Conservation (phyloP, 2,888 invertebrate species). For the Brachyopa scutellaris region DNA sequence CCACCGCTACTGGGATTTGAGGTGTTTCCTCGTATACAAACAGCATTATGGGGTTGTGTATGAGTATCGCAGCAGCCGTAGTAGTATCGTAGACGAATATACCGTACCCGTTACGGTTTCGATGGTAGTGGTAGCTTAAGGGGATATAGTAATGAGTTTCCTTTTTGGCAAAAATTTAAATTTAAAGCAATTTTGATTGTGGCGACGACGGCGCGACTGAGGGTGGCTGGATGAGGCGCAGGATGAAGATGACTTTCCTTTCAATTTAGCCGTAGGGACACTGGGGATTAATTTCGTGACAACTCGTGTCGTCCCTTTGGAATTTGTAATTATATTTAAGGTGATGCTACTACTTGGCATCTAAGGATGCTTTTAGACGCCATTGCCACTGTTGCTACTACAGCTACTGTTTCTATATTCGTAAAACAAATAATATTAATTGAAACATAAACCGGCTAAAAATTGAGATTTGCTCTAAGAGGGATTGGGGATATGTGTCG, state of each 20-base stretch:
- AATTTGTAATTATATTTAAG: slow-evolving; percentile 72
- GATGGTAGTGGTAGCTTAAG: slow-evolving; percentile 61
- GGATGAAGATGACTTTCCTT: slow-evolving; percentile 70
- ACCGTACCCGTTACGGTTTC: too few species aligned
- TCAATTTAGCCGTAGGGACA: slow-evolving; percentile 72
- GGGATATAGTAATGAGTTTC: slow-evolving; percentile 73
- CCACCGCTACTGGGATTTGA: slow-evolving; percentile 26
- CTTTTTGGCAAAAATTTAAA: slow-evolving; percentile 72
- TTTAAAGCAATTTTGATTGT: slow-evolving; percentile 71
- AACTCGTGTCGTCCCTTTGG: slow-evolving; percentile 71
- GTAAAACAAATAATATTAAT: slow-evolving; percentile 70
- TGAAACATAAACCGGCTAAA: slow-evolving; percentile 66
- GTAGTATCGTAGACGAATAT: slow-evolving; percentile 45
- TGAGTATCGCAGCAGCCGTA: background rate
- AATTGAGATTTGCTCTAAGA: slow-evolving; percentile 27
- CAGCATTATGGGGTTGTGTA: slow-evolving; percentile 24
- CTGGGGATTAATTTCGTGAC: slow-evolving; percentile 73
- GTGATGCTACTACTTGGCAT: slow-evolving; percentile 69
- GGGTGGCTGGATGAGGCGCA: slow-evolving; percentile 5
- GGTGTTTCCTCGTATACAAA: slow-evolving; percentile 29
- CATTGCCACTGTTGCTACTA: slow-evolving; percentile 28
- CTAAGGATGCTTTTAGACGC: slow-evolving; percentile 46
- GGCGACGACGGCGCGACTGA: background rate
- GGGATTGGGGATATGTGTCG: background rate
- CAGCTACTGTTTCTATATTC: slow-evolving; percentile 50